Evolutionary conservation across 1,140 invertebrate genomes (phyloP).

Genomic region (Xylocopa sonorina): DNA sequence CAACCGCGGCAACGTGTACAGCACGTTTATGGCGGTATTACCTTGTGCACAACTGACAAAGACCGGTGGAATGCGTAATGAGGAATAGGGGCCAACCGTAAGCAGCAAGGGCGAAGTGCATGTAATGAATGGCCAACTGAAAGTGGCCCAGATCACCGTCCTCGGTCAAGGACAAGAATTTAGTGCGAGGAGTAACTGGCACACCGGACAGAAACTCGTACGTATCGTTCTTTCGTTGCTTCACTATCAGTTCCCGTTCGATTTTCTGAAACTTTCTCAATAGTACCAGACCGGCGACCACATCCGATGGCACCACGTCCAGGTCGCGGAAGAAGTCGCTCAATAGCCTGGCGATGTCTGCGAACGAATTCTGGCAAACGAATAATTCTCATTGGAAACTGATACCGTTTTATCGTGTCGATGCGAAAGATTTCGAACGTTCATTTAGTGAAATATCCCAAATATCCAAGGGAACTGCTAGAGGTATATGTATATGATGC

Average conservation of each 20-base stretch:
- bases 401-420: no score
- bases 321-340: constrained; percentile 95
- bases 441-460: background rate
- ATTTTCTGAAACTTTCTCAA: constrained; percentile 92
- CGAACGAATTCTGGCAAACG: constrained; percentile 88
- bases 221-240: constrained; percentile 91
- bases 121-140: constrained; percentile 91
- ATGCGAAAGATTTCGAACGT: background rate
- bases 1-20: background rate
- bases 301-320: constrained; percentile 96
- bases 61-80: constrained; percentile 87
- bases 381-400: background rate
- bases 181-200: constrained; percentile 90
- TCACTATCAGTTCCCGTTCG: constrained; percentile 89
- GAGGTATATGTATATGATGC: no score
- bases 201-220: constrained; percentile 95
- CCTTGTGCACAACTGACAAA: constrained; percentile 89
- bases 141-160: constrained; percentile 88
- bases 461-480: no score
- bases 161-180: constrained; percentile 92
- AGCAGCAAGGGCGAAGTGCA: constrained; percentile 93
- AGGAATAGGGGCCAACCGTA: constrained; percentile 96
- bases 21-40: constrained; percentile 69
- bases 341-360: constrained; percentile 92
- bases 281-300: constrained; percentile 92